Evolutionary conservation across 2,797 vertebrate genomes (phyloP).

Genomic region (Eospalax fontanierii): DNA sequence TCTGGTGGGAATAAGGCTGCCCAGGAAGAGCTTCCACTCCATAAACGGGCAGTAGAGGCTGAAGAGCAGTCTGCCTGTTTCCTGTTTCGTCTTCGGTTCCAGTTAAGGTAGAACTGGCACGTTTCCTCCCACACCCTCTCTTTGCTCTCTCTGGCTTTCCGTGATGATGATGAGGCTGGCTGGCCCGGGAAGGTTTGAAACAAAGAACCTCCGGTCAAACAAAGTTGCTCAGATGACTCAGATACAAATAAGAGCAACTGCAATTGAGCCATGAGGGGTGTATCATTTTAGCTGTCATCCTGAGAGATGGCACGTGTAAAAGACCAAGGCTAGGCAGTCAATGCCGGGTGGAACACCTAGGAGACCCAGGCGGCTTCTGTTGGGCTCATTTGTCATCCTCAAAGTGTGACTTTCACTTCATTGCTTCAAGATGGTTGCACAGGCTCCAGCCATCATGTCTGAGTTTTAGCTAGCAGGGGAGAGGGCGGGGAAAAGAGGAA

Average conservation of each 20-base stretch:
- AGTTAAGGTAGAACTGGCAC: neutral
- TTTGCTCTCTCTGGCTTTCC: neutral
- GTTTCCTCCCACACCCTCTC: too few species aligned
- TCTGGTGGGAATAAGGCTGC: neutral
- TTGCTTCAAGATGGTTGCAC: neutral
- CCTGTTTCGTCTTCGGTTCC: neutral
- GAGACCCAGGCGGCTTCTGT: too few species aligned
- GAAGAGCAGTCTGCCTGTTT: neutral
- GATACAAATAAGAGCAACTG: neutral
- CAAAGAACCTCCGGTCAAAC: neutral
- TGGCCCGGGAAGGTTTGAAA: neutral
- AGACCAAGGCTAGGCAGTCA: neutral
- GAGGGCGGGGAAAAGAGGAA: neutral
- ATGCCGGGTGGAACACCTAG: too few species aligned
- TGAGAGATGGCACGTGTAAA: neutral
- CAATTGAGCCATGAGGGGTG: neutral
- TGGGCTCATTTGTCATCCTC: too few species aligned
- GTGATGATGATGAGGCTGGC: neutral
- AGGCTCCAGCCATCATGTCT: neutral
- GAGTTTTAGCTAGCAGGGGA: neutral
- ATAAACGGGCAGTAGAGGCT: rapidly evolving
- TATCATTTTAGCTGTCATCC: neutral
- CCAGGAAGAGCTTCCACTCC: too few species aligned
- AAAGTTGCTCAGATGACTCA: neutral
- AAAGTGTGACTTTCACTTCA: neutral